These are phyloP conservation scores for Liparis tanakae DNA, from an alignment of 2,797 vertebrate genomes.

Conservation along the genomic window DNA sequence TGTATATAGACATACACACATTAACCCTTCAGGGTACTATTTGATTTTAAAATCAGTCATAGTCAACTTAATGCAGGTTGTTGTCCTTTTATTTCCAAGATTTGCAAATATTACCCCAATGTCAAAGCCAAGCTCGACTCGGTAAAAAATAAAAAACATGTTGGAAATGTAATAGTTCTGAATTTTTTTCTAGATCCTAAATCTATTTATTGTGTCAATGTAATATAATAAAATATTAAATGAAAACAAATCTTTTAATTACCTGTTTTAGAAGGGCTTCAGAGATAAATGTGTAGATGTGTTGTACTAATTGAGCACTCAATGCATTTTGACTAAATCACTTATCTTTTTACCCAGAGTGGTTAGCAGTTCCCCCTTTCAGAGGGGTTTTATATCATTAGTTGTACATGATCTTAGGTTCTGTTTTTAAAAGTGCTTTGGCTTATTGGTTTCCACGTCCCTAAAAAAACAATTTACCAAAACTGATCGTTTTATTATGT, in stretches of 20 bases:
- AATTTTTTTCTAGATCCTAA: background rate
- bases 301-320: background rate
- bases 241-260: background rate
- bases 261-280: background rate
- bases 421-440: slow-evolving; percentile 28
- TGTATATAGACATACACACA: background rate
- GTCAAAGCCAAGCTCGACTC: background rate
- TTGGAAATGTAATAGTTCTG: background rate
- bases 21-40: background rate
- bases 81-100: background rate
- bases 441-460: slow-evolving; percentile 25
- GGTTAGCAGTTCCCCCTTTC: slow-evolving; percentile 4
- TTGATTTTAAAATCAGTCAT: background rate
- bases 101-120: background rate
- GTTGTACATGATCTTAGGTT: slow-evolving; percentile 20
- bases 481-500: slow-evolving; percentile 7
- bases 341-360: background rate
- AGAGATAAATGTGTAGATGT: background rate
- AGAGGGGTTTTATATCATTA: slow-evolving; percentile 12
- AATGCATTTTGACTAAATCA: background rate
- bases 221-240: background rate
- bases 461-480: slow-evolving; percentile 31
- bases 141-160: background rate
- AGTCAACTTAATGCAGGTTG: background rate
- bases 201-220: background rate